Evolutionary conservation across 2,888 invertebrate genomes (phyloP).

Genomic region (Ophion slaviceki): DNA sequence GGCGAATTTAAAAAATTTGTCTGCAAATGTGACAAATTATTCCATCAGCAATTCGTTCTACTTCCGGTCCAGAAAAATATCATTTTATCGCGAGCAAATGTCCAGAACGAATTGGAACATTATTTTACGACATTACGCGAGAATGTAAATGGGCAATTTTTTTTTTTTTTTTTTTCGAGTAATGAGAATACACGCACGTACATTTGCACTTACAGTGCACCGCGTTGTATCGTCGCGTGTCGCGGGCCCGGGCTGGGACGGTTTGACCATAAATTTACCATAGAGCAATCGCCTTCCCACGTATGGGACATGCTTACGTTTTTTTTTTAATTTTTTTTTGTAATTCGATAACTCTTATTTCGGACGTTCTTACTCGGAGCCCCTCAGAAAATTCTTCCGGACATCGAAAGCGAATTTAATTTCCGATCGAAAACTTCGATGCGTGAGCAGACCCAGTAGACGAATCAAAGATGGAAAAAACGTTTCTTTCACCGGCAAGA

Average conservation of each 20-base stretch:
- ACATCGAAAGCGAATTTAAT: no score
- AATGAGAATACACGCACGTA: constrained; percentile 40
- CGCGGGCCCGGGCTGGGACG: neutral
- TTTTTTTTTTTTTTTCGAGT: constrained; percentile 35
- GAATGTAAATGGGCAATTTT: constrained; percentile 10
- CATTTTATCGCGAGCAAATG: constrained; percentile 23
- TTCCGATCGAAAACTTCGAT: no score
- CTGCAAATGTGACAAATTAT: neutral
- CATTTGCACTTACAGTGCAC: constrained; percentile 43
- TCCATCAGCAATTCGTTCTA: neutral
- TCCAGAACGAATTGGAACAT: neutral
- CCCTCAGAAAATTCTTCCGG: no score
- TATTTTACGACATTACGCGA: neutral
- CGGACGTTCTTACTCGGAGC: no score
- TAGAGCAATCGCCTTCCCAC: no score
- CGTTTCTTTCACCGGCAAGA: no score
- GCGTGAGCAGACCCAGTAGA: no score
- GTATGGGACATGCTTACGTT: no score
- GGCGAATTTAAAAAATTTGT: no score
- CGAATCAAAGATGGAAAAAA: no score
- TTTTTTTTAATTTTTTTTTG: neutral
- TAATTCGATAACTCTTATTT: neutral
- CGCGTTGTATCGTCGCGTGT: constrained; percentile 44
- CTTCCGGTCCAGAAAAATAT: neutral
- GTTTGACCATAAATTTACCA: neutral